A percentile compares a stretch with the other conserved stretches of the same genome.
phyloP scores from a whole-genome alignment of 1,140 invertebrate species.

The Drosophila mauritiana region DNA sequence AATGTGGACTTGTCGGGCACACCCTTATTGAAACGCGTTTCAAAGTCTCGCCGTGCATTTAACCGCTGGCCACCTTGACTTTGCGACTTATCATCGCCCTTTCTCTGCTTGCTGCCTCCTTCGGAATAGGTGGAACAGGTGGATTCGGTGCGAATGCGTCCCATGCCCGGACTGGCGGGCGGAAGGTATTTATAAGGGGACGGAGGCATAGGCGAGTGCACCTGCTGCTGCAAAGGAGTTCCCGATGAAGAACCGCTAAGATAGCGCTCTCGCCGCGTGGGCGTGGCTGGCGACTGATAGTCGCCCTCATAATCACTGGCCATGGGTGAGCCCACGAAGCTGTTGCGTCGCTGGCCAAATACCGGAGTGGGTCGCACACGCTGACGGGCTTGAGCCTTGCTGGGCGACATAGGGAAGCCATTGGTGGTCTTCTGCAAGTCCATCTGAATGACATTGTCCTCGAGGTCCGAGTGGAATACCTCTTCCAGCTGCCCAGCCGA shows the following conservation, averaged over 20 bases:
- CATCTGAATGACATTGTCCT: conserved; percentile 81
- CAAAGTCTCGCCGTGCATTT: conserved; percentile 86
- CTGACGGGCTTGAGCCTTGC: conserved; percentile 60
- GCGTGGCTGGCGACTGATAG: conserved; percentile 70
- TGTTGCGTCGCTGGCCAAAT: conserved; percentile 85
- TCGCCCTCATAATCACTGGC: conserved; percentile 73
- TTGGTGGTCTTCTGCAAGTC: conserved; percentile 66
- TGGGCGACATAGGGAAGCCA: conserved; percentile 70
- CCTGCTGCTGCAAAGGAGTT: conserved; percentile 47
- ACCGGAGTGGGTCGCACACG: conserved; percentile 64
- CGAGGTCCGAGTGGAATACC: conserved; percentile 67
- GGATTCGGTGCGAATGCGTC: conserved; percentile 85
- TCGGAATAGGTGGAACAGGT: conserved; percentile 82
- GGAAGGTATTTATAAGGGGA: conserved; percentile 57
- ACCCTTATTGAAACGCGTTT: conserved; percentile 86
- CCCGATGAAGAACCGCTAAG: conserved; percentile 64
- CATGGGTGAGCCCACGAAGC: conserved; percentile 69
- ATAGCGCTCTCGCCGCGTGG: conserved; percentile 71
- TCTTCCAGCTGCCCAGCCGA: conserved; percentile 56
- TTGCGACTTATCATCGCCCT: conserved; percentile 48
- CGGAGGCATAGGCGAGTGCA: conserved; percentile 51
- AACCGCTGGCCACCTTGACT: conserved; percentile 59
- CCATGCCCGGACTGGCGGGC: conserved; percentile 61
- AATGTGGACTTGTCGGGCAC: conserved; percentile 88
- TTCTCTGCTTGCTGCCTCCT: conserved; percentile 56